Evolutionary conservation across 1,140 invertebrate species (phyloP), one percentile per base, ranked within the genome.

Genomic region (Colletes latitarsis): DNA sequence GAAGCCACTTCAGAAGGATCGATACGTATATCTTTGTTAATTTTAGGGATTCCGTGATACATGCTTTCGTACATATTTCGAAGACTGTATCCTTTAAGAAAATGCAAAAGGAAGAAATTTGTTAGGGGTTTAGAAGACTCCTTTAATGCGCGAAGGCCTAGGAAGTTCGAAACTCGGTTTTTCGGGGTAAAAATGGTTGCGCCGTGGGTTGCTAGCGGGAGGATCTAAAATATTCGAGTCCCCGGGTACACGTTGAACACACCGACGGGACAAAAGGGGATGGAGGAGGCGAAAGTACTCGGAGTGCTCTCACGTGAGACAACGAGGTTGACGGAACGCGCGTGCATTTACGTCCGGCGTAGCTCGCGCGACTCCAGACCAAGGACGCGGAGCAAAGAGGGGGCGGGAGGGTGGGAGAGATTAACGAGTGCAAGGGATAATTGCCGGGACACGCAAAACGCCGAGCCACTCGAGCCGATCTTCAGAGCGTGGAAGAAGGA

Each of bases 391-490:
- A 53, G 39, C 46, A 52, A 46, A 73, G 14, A 64, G 52, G 49
- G n/a, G 12, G 57, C 15, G 30, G 9, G 57, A 15, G 52, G 63
- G 63, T 68, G 64, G 52, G 81, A 77, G 76, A 87, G 87, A 89
- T 88, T 88, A 88, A 89, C 82, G 88, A 86, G 72, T 83, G 63
- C 86, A 79, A 81, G 80, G 86, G 87, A 91, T 89, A 90, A 91
- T 91, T 91, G 86, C 88, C 88, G 82, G 87, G 89, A 85, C 86
- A 90, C 85, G 85, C 88, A 87, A 90, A 90, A 90, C 88, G 88
- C 83, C 87, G 85, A 88, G 83, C 79, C 86, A 88, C 88, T 90
- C 86, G 86, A 87, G 88, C 82, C 83, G 83, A 90, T 90, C 89
- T 88, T 90, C 85, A 90, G 87, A 88, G 85, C 78, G 77, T 78